Conservation (phyloP, 2,888 invertebrate genomes). For the Ligdia adustata region DNA sequence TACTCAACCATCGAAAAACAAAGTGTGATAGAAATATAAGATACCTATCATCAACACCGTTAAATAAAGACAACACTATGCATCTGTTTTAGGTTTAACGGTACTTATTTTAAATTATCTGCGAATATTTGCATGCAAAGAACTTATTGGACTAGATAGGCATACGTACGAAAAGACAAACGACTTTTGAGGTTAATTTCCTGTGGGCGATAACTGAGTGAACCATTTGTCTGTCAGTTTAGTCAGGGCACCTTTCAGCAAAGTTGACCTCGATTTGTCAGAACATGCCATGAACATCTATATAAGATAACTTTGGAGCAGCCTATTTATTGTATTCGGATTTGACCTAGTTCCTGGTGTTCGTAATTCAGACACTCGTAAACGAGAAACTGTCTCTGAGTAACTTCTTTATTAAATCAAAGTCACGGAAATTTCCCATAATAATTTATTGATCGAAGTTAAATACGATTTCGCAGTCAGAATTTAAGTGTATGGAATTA, state of each 20-base stretch:
- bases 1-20: slow-evolving; percentile 14
- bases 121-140: slow-evolving; percentile 11
- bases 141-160: slow-evolving; percentile 7
- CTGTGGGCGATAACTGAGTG: slow-evolving; percentile 35
- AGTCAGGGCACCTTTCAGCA: slow-evolving; percentile 36
- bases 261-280: slow-evolving; percentile 23
- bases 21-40: slow-evolving; percentile 19
- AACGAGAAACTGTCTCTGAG: slow-evolving; percentile 5
- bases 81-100: slow-evolving; percentile 20
- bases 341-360: slow-evolving; percentile 21
- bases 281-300: slow-evolving; percentile 40
- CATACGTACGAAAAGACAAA: slow-evolving; percentile 27
- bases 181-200: slow-evolving; percentile 21
- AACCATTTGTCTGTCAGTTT: slow-evolving; percentile 44
- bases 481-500: slow-evolving; percentile 26
- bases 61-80: slow-evolving; percentile 18
- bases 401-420: slow-evolving; percentile 1
- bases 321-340: slow-evolving; percentile 19
- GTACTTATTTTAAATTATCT: slow-evolving; percentile 8
- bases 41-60: slow-evolving; percentile 18
- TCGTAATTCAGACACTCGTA: slow-evolving; percentile 17
- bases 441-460: neutral
- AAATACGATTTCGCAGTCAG: neutral
- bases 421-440: neutral
- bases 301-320: slow-evolving; percentile 43